Percentiles rank a stretch among this genome's conserved stretches.
phyloP scores from a whole-genome alignment of 2,888 invertebrate genomes.

The Teinopalpus imperialis region DNA sequence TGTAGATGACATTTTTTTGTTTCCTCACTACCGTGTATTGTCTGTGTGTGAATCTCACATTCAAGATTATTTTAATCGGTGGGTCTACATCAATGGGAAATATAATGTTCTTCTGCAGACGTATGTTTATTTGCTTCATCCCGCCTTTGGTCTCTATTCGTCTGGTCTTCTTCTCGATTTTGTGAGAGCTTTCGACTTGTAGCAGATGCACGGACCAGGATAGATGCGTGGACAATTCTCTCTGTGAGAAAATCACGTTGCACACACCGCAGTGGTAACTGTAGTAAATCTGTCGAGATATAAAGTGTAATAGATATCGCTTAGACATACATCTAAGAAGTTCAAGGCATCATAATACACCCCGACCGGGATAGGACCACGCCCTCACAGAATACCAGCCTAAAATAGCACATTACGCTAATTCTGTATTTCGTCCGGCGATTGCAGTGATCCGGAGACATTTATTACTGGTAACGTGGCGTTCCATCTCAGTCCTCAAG shows the following conservation, averaged over 20 bases:
- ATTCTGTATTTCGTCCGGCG: too few relatives aligned
- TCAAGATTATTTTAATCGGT: slow-evolving; percentile 22
- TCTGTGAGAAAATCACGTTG: slow-evolving; percentile 37
- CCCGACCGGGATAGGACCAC: too few relatives aligned
- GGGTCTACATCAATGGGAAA: slow-evolving; percentile 27
- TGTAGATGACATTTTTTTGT: slow-evolving; percentile 31
- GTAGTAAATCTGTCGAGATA: slow-evolving; percentile 37
- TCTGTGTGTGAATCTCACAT: slow-evolving; percentile 18
- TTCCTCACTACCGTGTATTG: slow-evolving; percentile 18
- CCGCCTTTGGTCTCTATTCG: slow-evolving; percentile 28
- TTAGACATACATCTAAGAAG: too few relatives aligned
- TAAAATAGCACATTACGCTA: too few relatives aligned
- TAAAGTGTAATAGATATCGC: too few relatives aligned
- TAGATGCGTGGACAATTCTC: slow-evolving; percentile 31
- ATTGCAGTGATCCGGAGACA: too few relatives aligned
- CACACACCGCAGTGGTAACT: slow-evolving; percentile 46
- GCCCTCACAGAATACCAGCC: too few relatives aligned
- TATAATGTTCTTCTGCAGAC: slow-evolving; percentile 30
- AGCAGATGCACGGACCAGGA: slow-evolving; percentile 33
- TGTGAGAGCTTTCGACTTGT: slow-evolving; percentile 10
- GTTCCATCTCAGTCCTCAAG: too few relatives aligned
- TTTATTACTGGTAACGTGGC: too few relatives aligned
- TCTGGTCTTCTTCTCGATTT: slow-evolving; percentile 24
- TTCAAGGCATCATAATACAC: too few relatives aligned
- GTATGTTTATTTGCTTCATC: slow-evolving; percentile 21